phyloP scores from a whole-genome alignment of 2,113 vertebrate genomes.

The Phrynosoma blainvillii region DNA sequence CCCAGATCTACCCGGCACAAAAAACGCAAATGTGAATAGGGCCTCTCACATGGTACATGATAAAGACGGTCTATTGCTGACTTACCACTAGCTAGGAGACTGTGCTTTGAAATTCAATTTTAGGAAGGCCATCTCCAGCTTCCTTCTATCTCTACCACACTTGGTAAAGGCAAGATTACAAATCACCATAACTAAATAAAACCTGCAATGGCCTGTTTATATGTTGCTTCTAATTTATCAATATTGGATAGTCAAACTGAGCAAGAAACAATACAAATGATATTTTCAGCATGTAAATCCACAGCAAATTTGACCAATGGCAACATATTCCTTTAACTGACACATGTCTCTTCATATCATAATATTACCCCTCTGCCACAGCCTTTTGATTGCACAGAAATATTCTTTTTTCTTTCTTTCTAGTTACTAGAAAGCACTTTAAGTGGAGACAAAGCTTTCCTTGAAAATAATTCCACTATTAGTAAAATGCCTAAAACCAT shows the following conservation, averaged over 20 bases:
- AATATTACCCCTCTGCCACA: slow-evolving; percentile 7
- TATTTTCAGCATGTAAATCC: not conserved
- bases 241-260: too few relatives aligned
- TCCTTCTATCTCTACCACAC: not conserved
- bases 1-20: too few relatives aligned
- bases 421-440: not conserved
- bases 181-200: not conserved
- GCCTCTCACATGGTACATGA: too few relatives aligned
- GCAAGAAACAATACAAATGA: too few relatives aligned
- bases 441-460: not conserved
- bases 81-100: too few relatives aligned
- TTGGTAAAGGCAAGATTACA: too few relatives aligned
- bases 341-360: not conserved
- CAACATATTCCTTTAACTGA: not conserved
- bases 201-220: not conserved
- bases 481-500: slow-evolving; percentile 34
- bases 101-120: not conserved
- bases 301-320: not conserved
- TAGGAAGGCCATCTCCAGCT: not conserved
- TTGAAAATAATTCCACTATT: slow-evolving; percentile 25
- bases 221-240: not conserved
- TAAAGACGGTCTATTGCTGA: too few relatives aligned
- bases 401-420: slow-evolving; percentile 19
- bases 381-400: slow-evolving; percentile 10
- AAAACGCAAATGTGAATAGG: too few relatives aligned